phyloP scores from a whole-genome alignment of 2,888 invertebrate species.

The Cephus spinipes region DNA sequence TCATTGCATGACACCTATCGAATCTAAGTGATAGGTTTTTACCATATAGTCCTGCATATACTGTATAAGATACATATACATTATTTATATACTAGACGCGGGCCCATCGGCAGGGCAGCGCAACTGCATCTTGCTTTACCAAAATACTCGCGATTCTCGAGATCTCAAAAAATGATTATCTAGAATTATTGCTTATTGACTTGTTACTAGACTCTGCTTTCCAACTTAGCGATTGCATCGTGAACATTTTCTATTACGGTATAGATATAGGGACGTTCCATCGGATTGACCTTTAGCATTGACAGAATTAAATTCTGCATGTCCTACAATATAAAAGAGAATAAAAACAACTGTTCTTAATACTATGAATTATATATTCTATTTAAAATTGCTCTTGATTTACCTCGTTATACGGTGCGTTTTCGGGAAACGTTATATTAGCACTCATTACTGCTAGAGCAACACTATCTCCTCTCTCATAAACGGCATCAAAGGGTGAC shows the following conservation, averaged over 20 bases:
- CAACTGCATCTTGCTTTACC: no score
- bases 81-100: no score
- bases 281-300: constrained; percentile 80
- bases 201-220: constrained; percentile 69
- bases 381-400: constrained; percentile 20
- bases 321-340: constrained; percentile 68
- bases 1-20: no score
- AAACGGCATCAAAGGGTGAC: constrained; percentile 86
- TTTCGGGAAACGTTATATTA: constrained; percentile 78
- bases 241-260: constrained; percentile 75
- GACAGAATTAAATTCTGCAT: constrained; percentile 77
- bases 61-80: no score
- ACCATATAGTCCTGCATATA: no score
- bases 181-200: no score
- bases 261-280: constrained; percentile 82
- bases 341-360: constrained; percentile 14
- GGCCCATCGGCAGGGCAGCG: no score
- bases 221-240: constrained; percentile 71
- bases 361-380: constrained; percentile 8
- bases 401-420: constrained; percentile 74
- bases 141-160: no score
- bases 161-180: no score
- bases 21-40: no score
- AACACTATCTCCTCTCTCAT: constrained; percentile 88
- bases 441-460: constrained; percentile 86